Evolutionary conservation across 2,888 invertebrate species (phyloP), one percentile per base, ranked within the genome.

Genomic region (Podotricha telesiphe): DNA sequence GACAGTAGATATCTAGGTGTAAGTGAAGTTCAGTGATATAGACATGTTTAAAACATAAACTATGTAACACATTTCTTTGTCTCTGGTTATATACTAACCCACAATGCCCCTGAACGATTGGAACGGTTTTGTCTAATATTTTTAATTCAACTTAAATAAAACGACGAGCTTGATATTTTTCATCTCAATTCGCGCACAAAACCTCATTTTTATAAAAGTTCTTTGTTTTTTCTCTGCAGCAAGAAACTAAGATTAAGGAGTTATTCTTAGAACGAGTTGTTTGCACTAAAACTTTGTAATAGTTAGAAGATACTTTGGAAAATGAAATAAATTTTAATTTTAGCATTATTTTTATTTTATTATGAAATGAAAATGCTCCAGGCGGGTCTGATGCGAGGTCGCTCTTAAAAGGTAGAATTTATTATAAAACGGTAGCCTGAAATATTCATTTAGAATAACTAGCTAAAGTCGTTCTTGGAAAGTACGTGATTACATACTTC

Each of bases 211-310:
- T 17, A 59, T 17, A 17, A 59, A 17, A 11, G 3, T 22, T 22
- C 40, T n/a, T 42, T 20, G n/a, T 59, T 45, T 42, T n/a, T 28
- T 11, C 22, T 22, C n/a, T 17, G 20, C 42, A 58, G 42, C 17
- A 45, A 45, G 45, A 59, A 59, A 42, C 59, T 59, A 59, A 59
- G 59, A 59, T 59, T 59, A 45, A 59, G 45, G 45, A 45, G 42
- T 45, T 59, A 59, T 45, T 59, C 45, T 59, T 59, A 59, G 59
- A 59, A 45, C 20, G n/a, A 22, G 45, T 59, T 45, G 59, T 42
- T 59, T 59, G 45, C 22, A 2, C 59, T 22, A 10, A 59, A 45
- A 59, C 42, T 22, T 45, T 45, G 34, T 55, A 3, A 53, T 28
- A 53, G 53, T 45, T 45, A 59, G 45, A 22, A 45, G 45, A 45